A percentile compares a stretch with the other conserved stretches of the same genome.
Conservation (phyloP, 1,140 invertebrate species). For the Heliconius himera region DNA sequence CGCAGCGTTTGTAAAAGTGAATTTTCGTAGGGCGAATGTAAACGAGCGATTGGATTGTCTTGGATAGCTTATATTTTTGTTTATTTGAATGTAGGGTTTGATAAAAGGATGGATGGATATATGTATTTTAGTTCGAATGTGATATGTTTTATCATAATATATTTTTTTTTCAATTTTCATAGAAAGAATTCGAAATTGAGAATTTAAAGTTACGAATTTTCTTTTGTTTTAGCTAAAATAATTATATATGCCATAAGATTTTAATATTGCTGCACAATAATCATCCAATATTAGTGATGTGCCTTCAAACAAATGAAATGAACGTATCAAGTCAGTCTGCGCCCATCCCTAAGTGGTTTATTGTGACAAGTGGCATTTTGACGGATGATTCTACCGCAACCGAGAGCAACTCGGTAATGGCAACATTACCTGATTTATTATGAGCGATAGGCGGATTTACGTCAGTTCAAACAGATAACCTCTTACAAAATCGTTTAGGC, state of each 20-base stretch:
- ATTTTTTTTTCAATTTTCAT: background rate
- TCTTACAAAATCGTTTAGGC: constrained; percentile 31
- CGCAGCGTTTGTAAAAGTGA: constrained; percentile 42
- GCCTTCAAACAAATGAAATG: constrained; percentile 1
- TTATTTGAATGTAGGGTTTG: background rate
- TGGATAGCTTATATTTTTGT: background rate
- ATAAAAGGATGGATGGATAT: background rate
- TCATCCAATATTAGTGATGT: background rate
- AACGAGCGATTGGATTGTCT: constrained; percentile 8
- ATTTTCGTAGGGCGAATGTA: constrained; percentile 21
- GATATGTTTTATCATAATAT: background rate
- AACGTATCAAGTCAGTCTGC: constrained; percentile 17
- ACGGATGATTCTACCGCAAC: constrained; percentile 34
- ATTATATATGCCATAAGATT: background rate
- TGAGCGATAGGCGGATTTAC: constrained; percentile 33
- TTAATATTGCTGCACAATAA: background rate
- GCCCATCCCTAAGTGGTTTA: constrained; percentile 26
- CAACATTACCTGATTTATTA: constrained; percentile 37
- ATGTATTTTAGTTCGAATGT: background rate
- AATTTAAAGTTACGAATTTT: too few relatives aligned
- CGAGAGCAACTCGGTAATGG: constrained; percentile 33
- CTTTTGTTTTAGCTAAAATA: background rate
- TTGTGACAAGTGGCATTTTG: constrained; percentile 42
- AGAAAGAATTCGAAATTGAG: too few relatives aligned
- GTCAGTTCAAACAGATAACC: constrained; percentile 31